Conservation (phyloP, 1,140 invertebrate species). For the Drosophila equinoxialis region DNA sequence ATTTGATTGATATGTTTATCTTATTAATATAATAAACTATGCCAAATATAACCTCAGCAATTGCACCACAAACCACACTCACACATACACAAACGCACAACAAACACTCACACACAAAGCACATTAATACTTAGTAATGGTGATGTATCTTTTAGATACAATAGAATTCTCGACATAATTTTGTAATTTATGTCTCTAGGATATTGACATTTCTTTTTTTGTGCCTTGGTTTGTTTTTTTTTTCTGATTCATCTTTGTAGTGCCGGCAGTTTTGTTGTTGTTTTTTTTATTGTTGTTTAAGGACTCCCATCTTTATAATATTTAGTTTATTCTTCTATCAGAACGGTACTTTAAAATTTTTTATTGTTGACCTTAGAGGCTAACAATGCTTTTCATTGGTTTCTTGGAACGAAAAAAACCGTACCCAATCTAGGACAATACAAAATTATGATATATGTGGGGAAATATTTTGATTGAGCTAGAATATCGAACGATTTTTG, state of each 20-base stretch:
- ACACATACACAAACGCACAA: slow-evolving; percentile 29
- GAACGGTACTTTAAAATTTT: slow-evolving; percentile 65
- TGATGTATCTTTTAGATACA: slow-evolving; percentile 35
- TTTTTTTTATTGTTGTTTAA: slow-evolving; percentile 15
- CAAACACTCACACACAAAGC: slow-evolving; percentile 17
- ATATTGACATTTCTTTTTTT: slow-evolving; percentile 70
- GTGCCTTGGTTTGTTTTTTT: not conserved
- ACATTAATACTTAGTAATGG: not conserved
- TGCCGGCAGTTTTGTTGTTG: slow-evolving; percentile 59
- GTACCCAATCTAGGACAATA: not conserved
- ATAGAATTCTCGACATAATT: slow-evolving; percentile 37
- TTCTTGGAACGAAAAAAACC: slow-evolving; percentile 24
- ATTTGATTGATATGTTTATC: slow-evolving; percentile 60
- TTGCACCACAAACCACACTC: slow-evolving; percentile 46
- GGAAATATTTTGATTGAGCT: slow-evolving; percentile 68
- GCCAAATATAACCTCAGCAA: slow-evolving; percentile 63
- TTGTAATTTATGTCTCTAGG: slow-evolving; percentile 71
- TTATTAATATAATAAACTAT: slow-evolving; percentile 52
- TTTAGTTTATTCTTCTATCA: slow-evolving; percentile 41
- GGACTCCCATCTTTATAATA: slow-evolving; percentile 25
- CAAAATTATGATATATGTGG: slow-evolving; percentile 70
- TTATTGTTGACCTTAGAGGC: slow-evolving; percentile 18
- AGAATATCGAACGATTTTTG: not conserved
- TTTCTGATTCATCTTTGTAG: slow-evolving; percentile 25
- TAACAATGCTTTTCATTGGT: slow-evolving; percentile 45